Conservation (phyloP, 2,888 invertebrate species). For the Orchesellides sinensis region DNA sequence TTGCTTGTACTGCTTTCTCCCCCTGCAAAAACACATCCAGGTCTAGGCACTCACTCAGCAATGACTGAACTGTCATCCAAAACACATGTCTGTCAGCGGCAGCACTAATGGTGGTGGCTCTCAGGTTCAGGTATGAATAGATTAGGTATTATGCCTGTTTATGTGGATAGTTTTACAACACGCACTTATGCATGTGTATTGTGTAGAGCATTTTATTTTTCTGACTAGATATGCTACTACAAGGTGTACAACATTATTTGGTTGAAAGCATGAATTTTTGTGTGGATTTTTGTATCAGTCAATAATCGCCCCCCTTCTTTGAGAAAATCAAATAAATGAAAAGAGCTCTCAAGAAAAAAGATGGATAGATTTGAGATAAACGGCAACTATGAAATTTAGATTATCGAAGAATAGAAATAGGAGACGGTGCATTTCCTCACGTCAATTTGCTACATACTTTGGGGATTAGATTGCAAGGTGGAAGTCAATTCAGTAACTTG, state of each 20-base stretch:
- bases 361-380: slow-evolving; percentile 9
- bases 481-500: too few species aligned
- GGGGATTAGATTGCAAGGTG: too few species aligned
- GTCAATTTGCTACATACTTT: too few species aligned
- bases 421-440: too few species aligned
- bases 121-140: background rate
- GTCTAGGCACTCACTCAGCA: slow-evolving; percentile 16
- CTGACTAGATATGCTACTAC: background rate
- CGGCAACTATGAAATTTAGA: background rate
- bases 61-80: slow-evolving; percentile 50
- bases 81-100: slow-evolving; percentile 25
- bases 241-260: slow-evolving; percentile 27
- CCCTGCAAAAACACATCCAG: background rate
- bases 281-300: slow-evolving; percentile 54
- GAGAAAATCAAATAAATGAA: slow-evolving; percentile 31
- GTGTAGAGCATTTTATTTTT: slow-evolving; percentile 41
- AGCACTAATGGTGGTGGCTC: background rate
- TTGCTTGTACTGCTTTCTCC: too few species aligned
- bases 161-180: slow-evolving; percentile 6
- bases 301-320: slow-evolving; percentile 39
- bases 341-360: slow-evolving; percentile 15
- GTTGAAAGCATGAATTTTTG: slow-evolving; percentile 33
- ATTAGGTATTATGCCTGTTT: background rate
- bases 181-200: slow-evolving; percentile 4
- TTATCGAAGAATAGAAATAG: too few species aligned